Base-by-base conservation (phyloP, 2,113 vertebrate species). In the Notothenia coriiceps region DNA sequence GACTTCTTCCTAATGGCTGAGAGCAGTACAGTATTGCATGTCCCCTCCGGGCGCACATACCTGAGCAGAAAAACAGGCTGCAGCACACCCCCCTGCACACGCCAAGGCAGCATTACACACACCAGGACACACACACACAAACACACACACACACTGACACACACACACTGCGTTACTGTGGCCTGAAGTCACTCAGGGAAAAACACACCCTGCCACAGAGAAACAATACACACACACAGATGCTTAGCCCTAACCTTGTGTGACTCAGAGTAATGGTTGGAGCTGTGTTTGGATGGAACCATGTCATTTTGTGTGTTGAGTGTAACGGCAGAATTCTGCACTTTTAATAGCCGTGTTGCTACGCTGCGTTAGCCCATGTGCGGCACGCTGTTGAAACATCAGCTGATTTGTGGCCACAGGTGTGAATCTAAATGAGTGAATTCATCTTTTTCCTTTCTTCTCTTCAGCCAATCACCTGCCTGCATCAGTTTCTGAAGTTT, bases 31-130 rank as follows among this genome's bases (percentile, higher is more conserved):
- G 89, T 91, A 79, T 84, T 91, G 89, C 14, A 62, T 82, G 88
- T 94, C 91, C 82, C 95, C 93, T 88, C 86, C 55, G 86, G 95
- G 92, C 89, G 87, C 91, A 87, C 89, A 95, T 95, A 95, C 94
- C 94, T 94, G 92, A 92, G 90, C 89, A 81, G 90, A 86, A 86
- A 86, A 93, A 93, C 94, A 95, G 89, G 92, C 92, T 93, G 10
- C 75, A 84, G 88, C 89, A 89, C 91, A 91, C 89, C 92, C 88
- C 91, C 91, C 92, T 90, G 89, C 93, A 91, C 94, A 93, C 93
- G 88, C 91, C 90, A 84, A 69, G 82, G 82, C 90, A 91, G 69
- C 75, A 66, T 74, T 77, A 88, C 66, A 66, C 82, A 66, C 85
- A 82, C 65, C 18, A 61, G 62, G 29, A 74, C 67, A 70, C 81